A percentile compares a stretch with the other conserved stretches of the same genome.
Evolutionary conservation across 2,797 vertebrate species (phyloP).

Genomic region (Pseudomugil tenellus): DNA sequence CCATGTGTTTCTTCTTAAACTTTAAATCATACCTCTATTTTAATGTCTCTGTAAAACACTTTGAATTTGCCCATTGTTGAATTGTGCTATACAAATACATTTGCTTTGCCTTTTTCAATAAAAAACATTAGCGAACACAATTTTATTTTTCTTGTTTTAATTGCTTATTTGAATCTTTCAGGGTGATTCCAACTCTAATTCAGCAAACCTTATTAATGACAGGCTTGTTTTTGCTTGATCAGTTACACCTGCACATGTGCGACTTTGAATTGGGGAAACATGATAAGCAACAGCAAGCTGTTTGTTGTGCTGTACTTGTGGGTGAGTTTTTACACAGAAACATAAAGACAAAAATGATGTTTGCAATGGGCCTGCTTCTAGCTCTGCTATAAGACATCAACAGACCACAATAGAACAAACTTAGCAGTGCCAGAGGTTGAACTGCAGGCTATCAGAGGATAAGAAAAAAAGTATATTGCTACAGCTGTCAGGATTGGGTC

Average conservation of each 20-base stretch:
- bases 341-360: background rate
- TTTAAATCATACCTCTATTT: no score
- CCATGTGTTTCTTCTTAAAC: no score
- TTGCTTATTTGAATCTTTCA: background rate
- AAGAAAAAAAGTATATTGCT: background rate
- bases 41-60: no score
- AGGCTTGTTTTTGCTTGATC: slow-evolving; percentile 10
- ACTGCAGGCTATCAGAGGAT: no score
- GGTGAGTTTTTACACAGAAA: slow-evolving; percentile 11
- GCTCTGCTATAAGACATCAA: slow-evolving; percentile 8
- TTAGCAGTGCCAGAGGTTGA: background rate
- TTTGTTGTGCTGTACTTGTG: slow-evolving; percentile 12
- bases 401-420: slow-evolving; percentile 19
- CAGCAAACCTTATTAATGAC: slow-evolving; percentile 2
- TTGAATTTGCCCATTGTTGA: no score
- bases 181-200: background rate
- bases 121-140: background rate
- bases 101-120: background rate
- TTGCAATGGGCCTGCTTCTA: background rate
- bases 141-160: background rate
- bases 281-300: background rate
- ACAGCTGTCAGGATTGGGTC: background rate
- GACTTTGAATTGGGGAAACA: slow-evolving; percentile 4
- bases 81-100: no score
- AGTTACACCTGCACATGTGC: slow-evolving; percentile 9